Conservation (phyloP, 2,113 vertebrate species). For the Ramphastos sulfuratus region DNA sequence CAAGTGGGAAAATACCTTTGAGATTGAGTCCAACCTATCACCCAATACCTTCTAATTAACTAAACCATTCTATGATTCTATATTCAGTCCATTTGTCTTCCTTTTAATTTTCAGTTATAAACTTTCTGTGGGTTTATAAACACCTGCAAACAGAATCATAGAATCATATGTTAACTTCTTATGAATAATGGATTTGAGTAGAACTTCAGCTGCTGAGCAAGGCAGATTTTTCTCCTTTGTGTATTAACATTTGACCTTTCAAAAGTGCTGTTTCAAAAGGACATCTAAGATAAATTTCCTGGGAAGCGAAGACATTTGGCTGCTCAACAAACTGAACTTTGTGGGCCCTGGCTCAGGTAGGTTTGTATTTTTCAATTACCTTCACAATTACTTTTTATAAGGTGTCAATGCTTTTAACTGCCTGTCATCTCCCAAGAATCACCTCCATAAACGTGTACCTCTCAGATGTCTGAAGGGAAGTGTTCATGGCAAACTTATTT, state of each 20-base stretch:
- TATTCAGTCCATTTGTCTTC: background rate
- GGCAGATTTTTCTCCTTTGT: background rate
- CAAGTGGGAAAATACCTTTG: no score
- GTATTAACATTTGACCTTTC: background rate
- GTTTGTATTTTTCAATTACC: background rate
- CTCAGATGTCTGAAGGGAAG: background rate
- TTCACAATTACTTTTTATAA: background rate
- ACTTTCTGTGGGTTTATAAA: background rate
- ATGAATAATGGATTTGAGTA: background rate
- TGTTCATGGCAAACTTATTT: background rate
- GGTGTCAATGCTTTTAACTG: background rate
- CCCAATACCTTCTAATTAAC: no score
- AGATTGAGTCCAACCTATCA: no score
- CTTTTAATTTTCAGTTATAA: background rate
- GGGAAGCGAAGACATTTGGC: background rate
- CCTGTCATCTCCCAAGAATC: background rate
- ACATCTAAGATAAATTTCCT: background rate
- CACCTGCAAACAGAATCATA: background rate
- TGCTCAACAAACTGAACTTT: background rate
- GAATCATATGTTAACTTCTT: background rate
- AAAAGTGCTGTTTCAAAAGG: background rate
- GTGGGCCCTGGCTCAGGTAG: background rate
- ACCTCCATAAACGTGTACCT: background rate
- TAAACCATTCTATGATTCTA: no score
- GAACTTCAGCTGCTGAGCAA: background rate